Percentiles rank a stretch among this genome's conserved stretches.
Conservation (phyloP, 2,888 invertebrate genomes). For the Drosophila lutescens region DNA sequence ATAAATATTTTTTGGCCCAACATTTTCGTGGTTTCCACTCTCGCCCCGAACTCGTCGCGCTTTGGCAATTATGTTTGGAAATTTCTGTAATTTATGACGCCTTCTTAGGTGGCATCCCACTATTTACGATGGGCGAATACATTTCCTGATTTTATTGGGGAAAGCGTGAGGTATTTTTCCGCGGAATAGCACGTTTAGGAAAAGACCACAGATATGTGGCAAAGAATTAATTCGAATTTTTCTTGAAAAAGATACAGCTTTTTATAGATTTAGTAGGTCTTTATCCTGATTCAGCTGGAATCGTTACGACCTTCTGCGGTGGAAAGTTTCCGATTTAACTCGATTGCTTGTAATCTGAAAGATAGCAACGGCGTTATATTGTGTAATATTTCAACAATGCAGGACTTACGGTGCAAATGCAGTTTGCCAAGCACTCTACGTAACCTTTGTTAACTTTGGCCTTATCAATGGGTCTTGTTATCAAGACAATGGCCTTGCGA, state of each 20-base stretch:
- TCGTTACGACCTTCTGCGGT: neutral
- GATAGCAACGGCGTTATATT: slow-evolving; percentile 9
- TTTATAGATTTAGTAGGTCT: neutral
- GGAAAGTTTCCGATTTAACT: slow-evolving; percentile 18
- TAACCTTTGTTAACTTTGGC: slow-evolving; percentile 42
- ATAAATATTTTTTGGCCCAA: slow-evolving; percentile 58
- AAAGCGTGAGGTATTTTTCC: slow-evolving; percentile 10
- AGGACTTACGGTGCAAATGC: neutral
- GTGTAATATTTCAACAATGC: slow-evolving; percentile 19
- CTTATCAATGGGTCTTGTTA: slow-evolving; percentile 31
- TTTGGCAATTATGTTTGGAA: slow-evolving; percentile 51
- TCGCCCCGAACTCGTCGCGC: slow-evolving; percentile 21
- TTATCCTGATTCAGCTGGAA: neutral
- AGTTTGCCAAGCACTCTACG: slow-evolving; percentile 10
- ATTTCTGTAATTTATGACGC: slow-evolving; percentile 48
- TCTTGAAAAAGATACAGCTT: neutral
- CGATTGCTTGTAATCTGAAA: slow-evolving; percentile 25
- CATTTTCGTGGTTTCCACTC: slow-evolving; percentile 63
- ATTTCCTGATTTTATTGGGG: slow-evolving; percentile 39
- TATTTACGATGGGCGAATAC: slow-evolving; percentile 29
- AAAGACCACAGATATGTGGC: neutral
- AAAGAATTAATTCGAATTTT: neutral
- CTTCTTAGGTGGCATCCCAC: slow-evolving; percentile 39
- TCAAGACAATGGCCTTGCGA: slow-evolving; percentile 31
- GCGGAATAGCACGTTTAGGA: neutral